Evolutionary conservation across 2,888 invertebrate species (phyloP), one percentile per base, ranked within the genome.

Genomic region (Andrena praecox): DNA sequence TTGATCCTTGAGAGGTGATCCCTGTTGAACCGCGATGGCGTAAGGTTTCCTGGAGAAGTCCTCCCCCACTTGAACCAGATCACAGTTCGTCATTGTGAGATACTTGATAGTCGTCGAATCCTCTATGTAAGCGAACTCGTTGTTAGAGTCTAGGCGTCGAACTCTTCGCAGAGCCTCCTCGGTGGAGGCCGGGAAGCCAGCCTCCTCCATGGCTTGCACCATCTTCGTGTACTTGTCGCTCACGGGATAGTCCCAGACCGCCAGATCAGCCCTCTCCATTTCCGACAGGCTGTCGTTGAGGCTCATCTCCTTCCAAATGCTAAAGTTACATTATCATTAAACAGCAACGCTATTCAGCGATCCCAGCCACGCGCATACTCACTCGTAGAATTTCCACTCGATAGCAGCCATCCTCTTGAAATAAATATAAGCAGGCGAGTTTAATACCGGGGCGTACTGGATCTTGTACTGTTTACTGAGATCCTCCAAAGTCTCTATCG

Each of bases 221-320:
- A 99, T 99, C 94, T 99, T 99, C 56, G 99, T 99, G 94, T 98
- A 99, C 92, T 98, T 99, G 94, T 99, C 99, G 91, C 98, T 98
- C 0, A 99, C 99, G 0, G 99, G 99, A 93, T 99, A 99, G 93
- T 99, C 99, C 99, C 99, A 99, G 0, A 99, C 99, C 0, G 99
- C 99, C 20, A 99, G 94, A 93, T 99, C 98, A 0, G 99, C 98
- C 42, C 99, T 95, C 92, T 99, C 98, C 4, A 98, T 96, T 77
- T 98, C 97, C 29, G 97, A 96, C 69, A 99, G 94, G 72, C 98
- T 98, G 94, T 99, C 99, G 93, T 99, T 98, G 29, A 99, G 94
- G 50, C 98, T 98, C 97, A 99, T 98, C 90, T 99, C 98, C 93
- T 99, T 99, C 99, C 99, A 99, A 89, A 99, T 99, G 89, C 98